Base-by-base conservation (phyloP, 2,113 vertebrate species). In the Oncorhynchus masou region DNA sequence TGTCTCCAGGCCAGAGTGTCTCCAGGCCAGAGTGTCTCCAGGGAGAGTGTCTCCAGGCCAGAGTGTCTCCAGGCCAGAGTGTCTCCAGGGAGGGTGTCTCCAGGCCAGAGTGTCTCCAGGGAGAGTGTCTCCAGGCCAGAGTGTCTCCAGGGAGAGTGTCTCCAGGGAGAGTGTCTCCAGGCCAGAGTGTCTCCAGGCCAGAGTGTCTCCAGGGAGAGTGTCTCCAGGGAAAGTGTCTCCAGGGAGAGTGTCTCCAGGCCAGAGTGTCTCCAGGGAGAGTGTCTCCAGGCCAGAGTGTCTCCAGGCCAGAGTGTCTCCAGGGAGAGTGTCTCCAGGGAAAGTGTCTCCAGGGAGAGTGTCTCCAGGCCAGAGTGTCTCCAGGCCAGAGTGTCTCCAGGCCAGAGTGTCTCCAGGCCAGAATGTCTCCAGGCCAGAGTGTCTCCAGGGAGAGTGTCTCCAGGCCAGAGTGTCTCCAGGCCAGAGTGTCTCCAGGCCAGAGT, bases 331-430 rank as follows among this genome's bases (percentile, higher is more conserved):
- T n/a, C n/a, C n/a, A n/a, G n/a, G n/a, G n/a, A n/a, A n/a, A n/a
- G n/a, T 75, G 76, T 59, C n/a, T 76, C 73, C 12, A 74, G 70
- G 66, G 73, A 70, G 54, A 67, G 67, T 75, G 76, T 59, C n/a
- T 76, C 73, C 12, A 74, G 70, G 66, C 74, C 15, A 70, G 54
- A 67, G 67, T 75, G 76, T 59, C n/a, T 76, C 73, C 12, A 74
- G 70, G 66, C 74, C 15, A 70, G 54, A 67, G 67, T 75, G 76
- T 59, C n/a, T 76, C 73, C 12, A 74, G 70, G 66, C 74, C 15
- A 70, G 54, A 67, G 67, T 75, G 76, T 59, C n/a, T 76, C 73
- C 12, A 74, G 70, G 66, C 74, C 15, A 70, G 54, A 67, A 20
- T 75, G 76, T 59, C n/a, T 76, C 73, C 12, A 74, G 70, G 66